Base-by-base conservation (phyloP, 1,140 invertebrate genomes). In the Marisa cornuarietis region DNA sequence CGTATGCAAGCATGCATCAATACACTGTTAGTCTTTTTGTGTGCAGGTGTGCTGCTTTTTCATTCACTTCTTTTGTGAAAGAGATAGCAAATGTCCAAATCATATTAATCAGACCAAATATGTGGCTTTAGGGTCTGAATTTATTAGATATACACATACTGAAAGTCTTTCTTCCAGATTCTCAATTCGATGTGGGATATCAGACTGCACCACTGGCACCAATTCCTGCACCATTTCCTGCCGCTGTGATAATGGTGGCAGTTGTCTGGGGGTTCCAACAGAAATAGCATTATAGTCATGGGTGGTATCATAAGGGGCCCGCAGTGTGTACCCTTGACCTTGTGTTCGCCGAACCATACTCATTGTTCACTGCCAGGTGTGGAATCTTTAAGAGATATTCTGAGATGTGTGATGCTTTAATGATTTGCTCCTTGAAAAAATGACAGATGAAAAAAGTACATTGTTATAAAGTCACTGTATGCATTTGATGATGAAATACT, bases 131-230 rank as follows among this genome's bases (percentile, higher is more conserved):
- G 11, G 11, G 16, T 58, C 54, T 58, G 16, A 18, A 14, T 58
- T 2, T 18, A 58, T 58, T 8, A 58, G 54, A 58, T 11, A 54
- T 54, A 54, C 52, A 58, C 54, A 58, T 58, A 88, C 84, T n/a
- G 80, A 78, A 20, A 90, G 76, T 52, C 88, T 77, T 42, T 87
- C 87, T 74, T 88, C 88, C n/a, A 89, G 62, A 42, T 82, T 79
- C 61, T 88, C 85, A 14, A 90, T 72, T 42, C 76, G 69, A n/a
- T 49, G 22, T 16, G 81, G 81, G 26, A 82, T 75, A 49, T 82
- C 81, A 14, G 61, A 78, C n/a, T 65, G n/a, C 31, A 83, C 79
- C 71, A 80, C 81, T 52, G 81, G 78, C 61, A 83, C 83, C 11
- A 85, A 68, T 4, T 72, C 76, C 49, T 82, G 66, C 24, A 86